These are phyloP conservation scores for Notothenia rossii DNA, from an alignment of 2,113 vertebrate genomes.

Conservation along the genomic window DNA sequence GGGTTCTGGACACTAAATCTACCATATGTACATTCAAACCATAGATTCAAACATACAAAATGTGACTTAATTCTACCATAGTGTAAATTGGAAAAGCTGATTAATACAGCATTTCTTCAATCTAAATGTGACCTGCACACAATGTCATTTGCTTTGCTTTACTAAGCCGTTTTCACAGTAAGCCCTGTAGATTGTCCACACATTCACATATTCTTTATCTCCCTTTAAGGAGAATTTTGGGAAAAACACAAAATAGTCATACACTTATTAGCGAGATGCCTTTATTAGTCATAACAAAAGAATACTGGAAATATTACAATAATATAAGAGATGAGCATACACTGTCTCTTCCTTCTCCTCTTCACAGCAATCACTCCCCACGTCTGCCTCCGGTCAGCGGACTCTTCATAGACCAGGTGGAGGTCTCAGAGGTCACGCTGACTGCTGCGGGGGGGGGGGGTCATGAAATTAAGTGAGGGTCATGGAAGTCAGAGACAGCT, in stretches of 20 bases:
- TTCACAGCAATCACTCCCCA: constrained; percentile 32
- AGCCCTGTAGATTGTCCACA: background rate
- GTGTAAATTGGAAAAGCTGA: background rate
- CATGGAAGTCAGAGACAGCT: constrained; percentile 43
- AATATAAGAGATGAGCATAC: constrained; percentile 21
- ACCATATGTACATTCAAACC: no score
- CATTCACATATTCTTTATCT: background rate
- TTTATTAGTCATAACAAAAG: constrained; percentile 80
- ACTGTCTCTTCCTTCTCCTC: constrained; percentile 50
- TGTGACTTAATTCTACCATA: background rate
- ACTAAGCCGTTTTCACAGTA: background rate
- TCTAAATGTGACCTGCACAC: background rate
- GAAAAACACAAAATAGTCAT: constrained; percentile 6
- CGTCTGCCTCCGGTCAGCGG: constrained; percentile 40
- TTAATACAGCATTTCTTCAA: background rate
- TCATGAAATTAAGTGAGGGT: constrained; percentile 15
- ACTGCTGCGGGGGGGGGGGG: background rate
- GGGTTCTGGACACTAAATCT: no score
- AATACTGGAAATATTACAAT: constrained; percentile 70
- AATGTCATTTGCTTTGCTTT: background rate
- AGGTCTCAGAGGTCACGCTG: constrained; percentile 74
- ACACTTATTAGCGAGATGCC: constrained; percentile 51
- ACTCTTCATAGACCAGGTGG: constrained; percentile 79
- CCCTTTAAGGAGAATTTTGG: no score
- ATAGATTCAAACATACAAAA: background rate